Base-by-base conservation (phyloP, 2,888 invertebrate genomes). In the Lottia gigantea region DNA sequence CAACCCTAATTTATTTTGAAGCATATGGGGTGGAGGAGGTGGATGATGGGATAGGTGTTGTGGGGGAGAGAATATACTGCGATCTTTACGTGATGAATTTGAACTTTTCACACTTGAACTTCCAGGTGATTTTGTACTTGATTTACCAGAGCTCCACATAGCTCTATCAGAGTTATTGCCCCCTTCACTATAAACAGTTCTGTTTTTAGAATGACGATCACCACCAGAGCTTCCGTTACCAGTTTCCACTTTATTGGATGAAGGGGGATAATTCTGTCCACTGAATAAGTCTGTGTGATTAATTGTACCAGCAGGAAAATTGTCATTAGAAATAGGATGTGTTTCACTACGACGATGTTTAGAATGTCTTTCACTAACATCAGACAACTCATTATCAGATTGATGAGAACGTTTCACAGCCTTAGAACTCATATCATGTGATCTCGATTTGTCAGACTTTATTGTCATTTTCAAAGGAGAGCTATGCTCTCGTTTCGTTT, bases 401-500 rank as follows among this genome's bases (percentile, higher is more conserved):
- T 66, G 55, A n/a, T 66, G 45, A 26, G 70, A 62, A 46, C 62
- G 66, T 61, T 66, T 66, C 49, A 66, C 31, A 25, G 62, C 66
- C 23, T 66, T n/a, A 0, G 66, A 45, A 25, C 26, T 47, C 69
- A 55, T n/a, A 14, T 47, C 46, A 62, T 46, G 55, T 14, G 66
- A 62, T 14, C 46, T 26, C 46, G 70, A 66, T 31, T 66, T 70
- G 19, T 62, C 62, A 63, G 77, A 78, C 71, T 75, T 80, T 31
- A 82, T 81, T 74, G 77, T 81, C 16, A 81, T 61, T 77, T 82
- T 82, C 11, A 82, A 71, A 11, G 82, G 81, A 11, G 82, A 79
- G 46, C 55, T 62, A 46, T 70, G 61, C 16, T 70, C 63, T 46
- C 66, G 70, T 46, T 66, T 62, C 19, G 23, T 46, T n/a, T 70